These are phyloP conservation scores for Climacteris rufus DNA, from an alignment of 2,113 vertebrate genomes.

Conservation along the genomic window DNA sequence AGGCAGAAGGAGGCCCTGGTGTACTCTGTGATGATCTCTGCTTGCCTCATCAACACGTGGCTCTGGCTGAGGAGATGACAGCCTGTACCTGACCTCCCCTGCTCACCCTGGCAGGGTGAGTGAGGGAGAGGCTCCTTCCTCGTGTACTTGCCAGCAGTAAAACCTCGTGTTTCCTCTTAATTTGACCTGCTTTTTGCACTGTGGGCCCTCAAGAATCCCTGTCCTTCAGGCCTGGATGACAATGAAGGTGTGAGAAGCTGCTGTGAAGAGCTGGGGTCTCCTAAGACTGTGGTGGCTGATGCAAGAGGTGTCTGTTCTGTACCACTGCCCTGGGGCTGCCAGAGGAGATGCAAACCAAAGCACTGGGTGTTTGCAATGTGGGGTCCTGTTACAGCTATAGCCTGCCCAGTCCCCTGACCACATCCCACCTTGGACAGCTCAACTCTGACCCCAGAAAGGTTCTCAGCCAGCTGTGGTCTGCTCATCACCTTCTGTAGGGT, in stretches of 20 bases:
- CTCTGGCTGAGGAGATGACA: constrained; percentile 75
- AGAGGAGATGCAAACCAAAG: background rate
- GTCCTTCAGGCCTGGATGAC: background rate
- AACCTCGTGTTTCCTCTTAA: background rate
- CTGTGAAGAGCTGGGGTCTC: background rate
- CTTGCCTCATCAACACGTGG: constrained; percentile 76
- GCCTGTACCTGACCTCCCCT: accelerated
- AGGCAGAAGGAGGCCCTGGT: constrained; percentile 70
- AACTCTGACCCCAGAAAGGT: background rate
- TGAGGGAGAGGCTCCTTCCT: background rate
- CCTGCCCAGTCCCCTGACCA: background rate
- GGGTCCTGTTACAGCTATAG: background rate
- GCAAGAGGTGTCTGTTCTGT: background rate
- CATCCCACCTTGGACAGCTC: background rate
- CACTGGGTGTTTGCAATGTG: accelerated
- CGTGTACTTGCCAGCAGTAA: background rate
- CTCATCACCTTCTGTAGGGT: background rate
- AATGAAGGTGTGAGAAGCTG: background rate
- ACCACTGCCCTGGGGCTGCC: background rate
- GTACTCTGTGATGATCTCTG: constrained; percentile 69
- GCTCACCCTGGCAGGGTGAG: background rate
- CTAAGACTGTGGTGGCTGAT: background rate
- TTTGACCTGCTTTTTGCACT: background rate
- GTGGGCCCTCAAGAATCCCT: background rate
- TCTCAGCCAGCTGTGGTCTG: background rate